Evolutionary conservation across 2,888 invertebrate genomes (phyloP).

Genomic region (Erpobdella octoculata): DNA sequence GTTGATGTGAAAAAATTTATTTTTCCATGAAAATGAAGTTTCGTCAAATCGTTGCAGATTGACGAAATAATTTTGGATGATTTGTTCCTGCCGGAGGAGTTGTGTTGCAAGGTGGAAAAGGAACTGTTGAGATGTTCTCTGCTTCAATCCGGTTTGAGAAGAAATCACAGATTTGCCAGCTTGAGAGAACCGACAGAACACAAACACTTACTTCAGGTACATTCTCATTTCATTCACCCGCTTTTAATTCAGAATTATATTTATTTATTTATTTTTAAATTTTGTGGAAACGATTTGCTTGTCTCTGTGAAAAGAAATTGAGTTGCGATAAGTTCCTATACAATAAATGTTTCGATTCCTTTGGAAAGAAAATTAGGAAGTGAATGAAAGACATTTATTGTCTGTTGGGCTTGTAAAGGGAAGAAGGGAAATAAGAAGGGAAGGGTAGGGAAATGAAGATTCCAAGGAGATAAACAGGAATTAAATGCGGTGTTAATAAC

Average conservation of each 20-base stretch:
- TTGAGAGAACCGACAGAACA: not conserved
- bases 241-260: not conserved
- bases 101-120: not conserved
- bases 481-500: too few relatives aligned
- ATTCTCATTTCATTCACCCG: not conserved
- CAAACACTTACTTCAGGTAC: constrained; percentile 19
- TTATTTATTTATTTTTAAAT: not conserved
- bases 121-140: not conserved
- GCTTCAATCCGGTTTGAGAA: constrained; percentile 16
- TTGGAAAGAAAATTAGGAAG: too few relatives aligned
- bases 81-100: not conserved
- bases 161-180: constrained; percentile 24
- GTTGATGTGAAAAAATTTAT: not conserved
- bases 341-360: too few relatives aligned
- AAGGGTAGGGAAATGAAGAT: too few relatives aligned
- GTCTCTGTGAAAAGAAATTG: too few relatives aligned
- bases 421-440: too few relatives aligned
- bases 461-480: too few relatives aligned
- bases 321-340: too few relatives aligned
- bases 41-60: not conserved
- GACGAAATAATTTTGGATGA: constrained; percentile 20
- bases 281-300: not conserved
- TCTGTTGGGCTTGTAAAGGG: too few relatives aligned
- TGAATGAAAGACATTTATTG: too few relatives aligned
- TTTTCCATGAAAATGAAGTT: not conserved